These are phyloP conservation scores for Micrasema minimum DNA, from an alignment of 1,140 invertebrate species.

Conservation along the genomic window DNA sequence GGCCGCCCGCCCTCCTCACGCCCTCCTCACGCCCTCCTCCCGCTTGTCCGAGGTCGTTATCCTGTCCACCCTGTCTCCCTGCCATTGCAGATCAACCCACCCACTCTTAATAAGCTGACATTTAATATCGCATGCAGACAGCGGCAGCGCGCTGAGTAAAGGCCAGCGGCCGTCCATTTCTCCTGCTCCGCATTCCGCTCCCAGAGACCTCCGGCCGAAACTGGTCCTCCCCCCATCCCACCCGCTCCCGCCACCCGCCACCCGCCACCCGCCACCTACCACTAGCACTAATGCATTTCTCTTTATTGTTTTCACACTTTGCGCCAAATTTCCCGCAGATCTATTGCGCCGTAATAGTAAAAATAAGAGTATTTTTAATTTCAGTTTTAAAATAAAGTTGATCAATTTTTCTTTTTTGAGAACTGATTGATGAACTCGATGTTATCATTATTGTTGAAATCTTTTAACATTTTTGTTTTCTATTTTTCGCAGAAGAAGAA, in stretches of 20 bases:
- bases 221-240: slow-evolving; percentile 29
- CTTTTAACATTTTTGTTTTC: slow-evolving; percentile 1
- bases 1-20: slow-evolving; percentile 9
- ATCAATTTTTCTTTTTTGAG: no score
- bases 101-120: no score
- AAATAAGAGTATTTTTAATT: no score
- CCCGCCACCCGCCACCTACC: no score
- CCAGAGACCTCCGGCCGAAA: slow-evolving; percentile 46
- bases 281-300: slow-evolving; percentile 7
- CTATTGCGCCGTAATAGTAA: neutral
- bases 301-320: slow-evolving; percentile 11
- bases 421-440: no score
- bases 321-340: no score
- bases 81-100: slow-evolving; percentile 8
- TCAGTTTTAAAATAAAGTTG: no score
- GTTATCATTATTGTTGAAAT: no score
- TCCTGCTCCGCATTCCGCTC: slow-evolving; percentile 47
- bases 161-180: slow-evolving; percentile 16
- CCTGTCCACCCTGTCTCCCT: slow-evolving; percentile 22
- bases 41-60: slow-evolving; percentile 49
- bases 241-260: neutral
- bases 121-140: slow-evolving; percentile 11
- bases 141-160: no score
- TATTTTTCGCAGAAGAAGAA: slow-evolving; percentile 71
- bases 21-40: no score